Percentiles rank a stretch among this genome's conserved stretches.
phyloP scores from a whole-genome alignment of 2,113 vertebrate genomes.

The Tupaia chinensis region DNA sequence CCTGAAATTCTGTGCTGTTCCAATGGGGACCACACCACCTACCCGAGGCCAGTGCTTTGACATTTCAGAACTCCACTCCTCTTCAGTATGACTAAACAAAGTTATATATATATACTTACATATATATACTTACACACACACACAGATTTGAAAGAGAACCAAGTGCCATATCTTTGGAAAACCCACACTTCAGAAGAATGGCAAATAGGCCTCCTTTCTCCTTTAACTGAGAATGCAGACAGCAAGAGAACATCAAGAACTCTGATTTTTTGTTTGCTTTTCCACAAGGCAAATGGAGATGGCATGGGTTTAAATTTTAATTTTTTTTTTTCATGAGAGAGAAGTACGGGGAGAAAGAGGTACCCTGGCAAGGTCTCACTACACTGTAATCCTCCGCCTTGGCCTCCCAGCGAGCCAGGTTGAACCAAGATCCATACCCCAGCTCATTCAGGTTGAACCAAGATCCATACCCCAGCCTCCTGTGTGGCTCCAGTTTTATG shows the following conservation, averaged over 20 bases:
- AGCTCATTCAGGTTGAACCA: too few species aligned
- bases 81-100: conserved; percentile 65
- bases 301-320: neutral
- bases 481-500: too few species aligned
- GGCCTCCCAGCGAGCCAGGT: too few species aligned
- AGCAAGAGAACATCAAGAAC: neutral
- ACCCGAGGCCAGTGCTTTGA: conserved; percentile 56
- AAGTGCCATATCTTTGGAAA: conserved; percentile 53
- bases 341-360: too few species aligned
- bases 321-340: too few species aligned
- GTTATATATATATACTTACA: neutral
- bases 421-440: too few species aligned
- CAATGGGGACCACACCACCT: conserved; percentile 7
- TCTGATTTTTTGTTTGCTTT: conserved; percentile 23
- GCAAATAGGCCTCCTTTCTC: conserved; percentile 44
- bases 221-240: neutral
- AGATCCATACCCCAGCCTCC: too few species aligned
- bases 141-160: neutral
- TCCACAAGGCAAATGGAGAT: neutral
- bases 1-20: neutral
- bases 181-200: conserved; percentile 52
- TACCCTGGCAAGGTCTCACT: too few species aligned
- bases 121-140: neutral
- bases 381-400: too few species aligned
- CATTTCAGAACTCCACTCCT: conserved; percentile 73